Percentiles rank a stretch among this genome's conserved stretches.
phyloP scores from a whole-genome alignment of 2,797 vertebrate species.

The Pseudomugil gertrudae region DNA sequence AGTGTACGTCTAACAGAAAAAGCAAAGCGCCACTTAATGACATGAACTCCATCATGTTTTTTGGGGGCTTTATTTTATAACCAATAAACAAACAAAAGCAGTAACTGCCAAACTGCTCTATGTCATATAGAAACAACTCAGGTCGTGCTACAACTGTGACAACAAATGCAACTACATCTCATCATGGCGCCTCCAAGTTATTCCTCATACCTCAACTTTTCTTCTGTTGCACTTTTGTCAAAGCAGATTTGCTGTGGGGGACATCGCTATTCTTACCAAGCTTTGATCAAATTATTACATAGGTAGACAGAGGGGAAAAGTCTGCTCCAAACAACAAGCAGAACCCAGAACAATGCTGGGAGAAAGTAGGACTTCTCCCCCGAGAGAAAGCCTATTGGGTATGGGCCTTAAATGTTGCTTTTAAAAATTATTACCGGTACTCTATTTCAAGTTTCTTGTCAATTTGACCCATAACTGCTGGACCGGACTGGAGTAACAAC shows the following conservation, averaged over 20 bases:
- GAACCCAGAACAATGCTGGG: conserved; percentile 43
- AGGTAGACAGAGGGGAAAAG: conserved; percentile 46
- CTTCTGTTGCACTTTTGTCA: conserved; percentile 47
- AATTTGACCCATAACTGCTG: too few relatives aligned
- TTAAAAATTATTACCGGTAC: too few relatives aligned
- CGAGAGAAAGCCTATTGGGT: conserved; percentile 27
- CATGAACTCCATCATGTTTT: not conserved
- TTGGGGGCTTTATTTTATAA: not conserved
- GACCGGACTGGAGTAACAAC: too few relatives aligned
- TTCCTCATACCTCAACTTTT: conserved; percentile 35
- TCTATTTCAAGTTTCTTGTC: too few relatives aligned
- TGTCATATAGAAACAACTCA: not conserved
- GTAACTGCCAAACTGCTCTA: not conserved
- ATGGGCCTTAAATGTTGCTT: too few relatives aligned
- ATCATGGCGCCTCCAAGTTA: conserved; percentile 18
- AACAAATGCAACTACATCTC: conserved; percentile 16
- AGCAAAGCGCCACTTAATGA: not conserved
- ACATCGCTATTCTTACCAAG: conserved; percentile 61
- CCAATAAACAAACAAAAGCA: not conserved
- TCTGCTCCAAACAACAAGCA: conserved; percentile 43
- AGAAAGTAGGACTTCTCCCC: conserved; percentile 68
- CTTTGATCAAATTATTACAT: conserved; percentile 69
- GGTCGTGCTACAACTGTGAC: conserved; percentile 14
- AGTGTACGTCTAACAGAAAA: too few relatives aligned
- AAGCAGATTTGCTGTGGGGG: conserved; percentile 53